These are phyloP conservation scores for Dryoscopus gambensis DNA, from an alignment of 2,113 vertebrate species.

Conservation along the genomic window DNA sequence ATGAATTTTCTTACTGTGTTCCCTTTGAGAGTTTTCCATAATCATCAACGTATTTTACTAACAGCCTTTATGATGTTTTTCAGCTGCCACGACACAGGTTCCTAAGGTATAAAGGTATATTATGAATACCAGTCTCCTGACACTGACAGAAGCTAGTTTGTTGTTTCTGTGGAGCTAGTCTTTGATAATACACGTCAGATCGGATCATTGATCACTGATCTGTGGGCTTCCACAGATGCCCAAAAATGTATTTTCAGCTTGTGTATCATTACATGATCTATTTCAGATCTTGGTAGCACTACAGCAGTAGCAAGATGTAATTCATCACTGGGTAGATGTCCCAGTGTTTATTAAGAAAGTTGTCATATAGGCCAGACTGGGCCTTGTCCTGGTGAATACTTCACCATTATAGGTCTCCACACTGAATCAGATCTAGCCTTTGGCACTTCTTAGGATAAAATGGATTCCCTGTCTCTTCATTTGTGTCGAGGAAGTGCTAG, in stretches of 20 bases:
- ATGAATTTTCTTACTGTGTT: neutral
- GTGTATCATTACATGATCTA: neutral
- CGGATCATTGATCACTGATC: neutral
- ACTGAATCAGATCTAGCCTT: neutral
- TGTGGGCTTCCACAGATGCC: neutral
- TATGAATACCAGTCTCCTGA: neutral
- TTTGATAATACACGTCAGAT: neutral
- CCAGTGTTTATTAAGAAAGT: neutral
- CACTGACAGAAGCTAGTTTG: neutral
- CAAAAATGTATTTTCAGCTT: neutral
- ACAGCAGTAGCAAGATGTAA: neutral
- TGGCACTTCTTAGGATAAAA: neutral
- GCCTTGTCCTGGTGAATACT: neutral
- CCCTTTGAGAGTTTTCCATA: neutral
- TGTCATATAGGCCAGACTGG: neutral
- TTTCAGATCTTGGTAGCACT: neutral
- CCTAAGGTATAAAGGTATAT: neutral
- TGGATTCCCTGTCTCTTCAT: neutral
- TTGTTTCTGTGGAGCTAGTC: neutral
- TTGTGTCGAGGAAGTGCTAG: neutral
- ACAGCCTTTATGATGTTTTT: neutral
- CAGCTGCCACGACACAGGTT: neutral
- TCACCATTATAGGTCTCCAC: neutral
- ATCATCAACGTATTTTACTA: neutral
- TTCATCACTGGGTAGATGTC: neutral